Evolutionary conservation across 2,888 invertebrate genomes (phyloP).

Genomic region (Sclerodermus sp.): DNA sequence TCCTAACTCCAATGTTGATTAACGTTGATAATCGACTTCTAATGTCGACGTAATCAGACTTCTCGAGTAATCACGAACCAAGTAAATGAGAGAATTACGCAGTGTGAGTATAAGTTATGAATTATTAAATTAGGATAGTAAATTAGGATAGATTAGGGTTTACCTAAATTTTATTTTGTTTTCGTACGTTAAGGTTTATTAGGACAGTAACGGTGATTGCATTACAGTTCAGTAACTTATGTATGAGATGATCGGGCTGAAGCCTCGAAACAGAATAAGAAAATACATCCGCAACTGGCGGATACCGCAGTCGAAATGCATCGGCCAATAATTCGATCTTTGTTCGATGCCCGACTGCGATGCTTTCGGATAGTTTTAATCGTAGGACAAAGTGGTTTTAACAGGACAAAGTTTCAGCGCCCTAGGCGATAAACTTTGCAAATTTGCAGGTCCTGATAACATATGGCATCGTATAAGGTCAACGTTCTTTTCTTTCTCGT

Average conservation of each 20-base stretch:
- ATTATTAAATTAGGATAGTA: no score
- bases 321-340: constrained; percentile 27
- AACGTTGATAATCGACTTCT: no score
- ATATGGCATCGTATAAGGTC: constrained; percentile 20
- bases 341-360: constrained; percentile 35
- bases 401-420: constrained; percentile 17
- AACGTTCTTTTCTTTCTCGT: constrained; percentile 18
- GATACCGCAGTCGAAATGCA: constrained; percentile 33
- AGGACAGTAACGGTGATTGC: constrained; percentile 50
- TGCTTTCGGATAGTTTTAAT: constrained; percentile 38
- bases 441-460: constrained; percentile 32
- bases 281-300: constrained; percentile 43
- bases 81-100: no score
- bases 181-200: constrained; percentile 40
- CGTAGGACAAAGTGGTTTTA: constrained; percentile 31
- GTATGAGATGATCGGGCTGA: constrained; percentile 40
- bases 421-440: constrained; percentile 32
- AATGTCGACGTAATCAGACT: no score
- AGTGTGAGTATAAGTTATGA: no score
- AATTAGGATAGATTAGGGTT: no score
- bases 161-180: no score
- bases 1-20: no score
- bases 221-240: constrained; percentile 48
- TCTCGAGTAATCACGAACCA: no score
- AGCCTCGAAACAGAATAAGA: constrained; percentile 48